Base-by-base conservation (phyloP, 1,140 invertebrate species). In the Drosophila seguyi region DNA sequence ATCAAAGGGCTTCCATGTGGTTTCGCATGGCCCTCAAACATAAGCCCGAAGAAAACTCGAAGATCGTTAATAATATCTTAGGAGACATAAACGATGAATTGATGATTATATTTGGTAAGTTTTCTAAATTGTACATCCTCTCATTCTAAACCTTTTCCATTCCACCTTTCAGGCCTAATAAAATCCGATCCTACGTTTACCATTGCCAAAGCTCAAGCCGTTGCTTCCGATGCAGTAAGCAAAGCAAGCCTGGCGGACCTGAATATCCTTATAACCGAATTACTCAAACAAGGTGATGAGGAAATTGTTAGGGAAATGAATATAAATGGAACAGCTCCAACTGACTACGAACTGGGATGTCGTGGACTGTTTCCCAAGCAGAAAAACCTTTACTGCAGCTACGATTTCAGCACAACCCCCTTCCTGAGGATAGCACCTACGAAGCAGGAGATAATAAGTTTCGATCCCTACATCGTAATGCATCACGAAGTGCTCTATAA, bases 401-500 rank as follows among this genome's bases (percentile, higher is more conserved):
- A 98, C 91, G 93, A 95, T 27, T 94, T 94, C 56, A 95, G 95
- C 57, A 95, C 94, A 13, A 94, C 95, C 42, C 96, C 97, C 1
- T 97, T 96, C 86, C 93, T 98, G 2, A 94, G 95, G 59, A 93
- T 99, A 34, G 96, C 96, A 0, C 98, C 98, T 0, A 95, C 98
- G 45, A 99, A 99, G 93, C 95, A 97, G 91, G 99, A 99, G 93
- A 95, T 98, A 81, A 94, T 96, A 29, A 97, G 96, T 92, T 92
- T 96, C 6, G 94, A 97, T 34, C 99, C 98, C 0, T 94, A 95
- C 60, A 96, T 99, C 76, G 94, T 97, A 29, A 94, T 99, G 25
- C 99, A 96, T 93, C 96, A 98, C 92, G 95, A 99, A 82, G 95
- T 99, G 8, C 94, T 99, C 50, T 95, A 94, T 60, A 97, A 99